Base-by-base conservation (phyloP, 2,113 vertebrate genomes). In the Micronisus gabar region DNA sequence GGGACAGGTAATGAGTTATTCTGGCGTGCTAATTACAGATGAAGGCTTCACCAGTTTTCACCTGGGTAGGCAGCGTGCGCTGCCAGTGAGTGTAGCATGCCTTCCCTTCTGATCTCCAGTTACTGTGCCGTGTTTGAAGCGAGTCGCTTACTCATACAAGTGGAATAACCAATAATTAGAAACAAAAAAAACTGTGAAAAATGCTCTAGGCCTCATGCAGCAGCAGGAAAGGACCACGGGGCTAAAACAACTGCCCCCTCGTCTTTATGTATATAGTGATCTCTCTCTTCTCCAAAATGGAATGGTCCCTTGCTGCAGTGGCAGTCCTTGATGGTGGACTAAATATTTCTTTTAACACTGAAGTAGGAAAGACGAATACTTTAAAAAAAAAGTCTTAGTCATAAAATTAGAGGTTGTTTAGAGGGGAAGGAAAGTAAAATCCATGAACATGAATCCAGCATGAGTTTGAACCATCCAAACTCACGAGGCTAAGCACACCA, bases 1-100 rank as follows among this genome's bases (percentile, higher is more conserved):
- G 99, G 98, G 98, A 98, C 99, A 98, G 98, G 99, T 99, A 98
- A 4, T 29, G 13, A 7, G 14, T 32, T 8, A 3, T 18, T 81
- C 78, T 21, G 36, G 4, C 16, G 27, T 45, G 4, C 34, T 45
- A 56, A 50, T 56, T 62, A 58, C 0, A 1, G 30, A 47, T 27
- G 50, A 56, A 62, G 27, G 34, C 30, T 70, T 90, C 43, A 38
- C 34, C 48, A 62, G n/a, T 36, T 74, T 79, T 78, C 67, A 55
- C 40, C 48, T 67, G 45, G 29, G 22, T 41, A 38, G 40, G 47
- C 61, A 67, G 36, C 11, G 29, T 67, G n/a, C 5, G 3, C 81
- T 85, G 74, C 71, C 59, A 63, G 36, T 53, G 30, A 73, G 62
- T 20, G 9, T 38, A 56, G 41, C n/a, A 68, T 25, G 15, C 71